Evolutionary conservation across 2,888 invertebrate species (phyloP).

Genomic region (Synergus umbraculus): DNA sequence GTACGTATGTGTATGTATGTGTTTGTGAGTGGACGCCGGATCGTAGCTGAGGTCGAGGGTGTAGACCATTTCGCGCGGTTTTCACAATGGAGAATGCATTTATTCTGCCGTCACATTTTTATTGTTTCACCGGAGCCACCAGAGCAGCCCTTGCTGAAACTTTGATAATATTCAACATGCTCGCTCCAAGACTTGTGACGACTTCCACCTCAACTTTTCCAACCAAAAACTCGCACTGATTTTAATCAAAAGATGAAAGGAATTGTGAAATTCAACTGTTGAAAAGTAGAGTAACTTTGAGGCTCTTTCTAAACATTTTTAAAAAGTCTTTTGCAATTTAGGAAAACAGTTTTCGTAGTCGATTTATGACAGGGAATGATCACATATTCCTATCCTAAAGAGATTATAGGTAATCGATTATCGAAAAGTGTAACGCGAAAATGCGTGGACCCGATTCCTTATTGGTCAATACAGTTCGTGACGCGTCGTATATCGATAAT

Average conservation of each 20-base stretch:
- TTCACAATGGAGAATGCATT: constrained; percentile 67
- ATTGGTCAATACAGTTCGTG: too few relatives aligned
- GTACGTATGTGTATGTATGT: background rate
- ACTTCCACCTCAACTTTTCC: background rate
- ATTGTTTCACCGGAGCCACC: constrained; percentile 60
- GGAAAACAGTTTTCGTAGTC: background rate
- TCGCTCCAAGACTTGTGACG: background rate
- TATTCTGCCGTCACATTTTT: constrained; percentile 66
- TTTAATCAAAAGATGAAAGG: background rate
- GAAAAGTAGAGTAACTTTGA: background rate
- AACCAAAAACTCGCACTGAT: background rate
- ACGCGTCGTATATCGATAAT: too few relatives aligned
- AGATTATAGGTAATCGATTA: too few relatives aligned
- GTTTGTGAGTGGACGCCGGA: constrained; percentile 35
- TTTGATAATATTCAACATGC: constrained; percentile 67
- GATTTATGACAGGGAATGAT: too few relatives aligned
- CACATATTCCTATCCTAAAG: too few relatives aligned
- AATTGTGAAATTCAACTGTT: background rate
- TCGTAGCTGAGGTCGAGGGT: constrained; percentile 44
- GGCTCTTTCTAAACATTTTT: background rate
- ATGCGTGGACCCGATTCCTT: too few relatives aligned
- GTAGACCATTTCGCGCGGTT: constrained; percentile 60
- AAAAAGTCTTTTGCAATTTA: background rate
- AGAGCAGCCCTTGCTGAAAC: constrained; percentile 56
- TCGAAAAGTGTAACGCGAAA: too few relatives aligned